phyloP scores from a whole-genome alignment of 2,113 vertebrate genomes.

The Hystrix brachyura region DNA sequence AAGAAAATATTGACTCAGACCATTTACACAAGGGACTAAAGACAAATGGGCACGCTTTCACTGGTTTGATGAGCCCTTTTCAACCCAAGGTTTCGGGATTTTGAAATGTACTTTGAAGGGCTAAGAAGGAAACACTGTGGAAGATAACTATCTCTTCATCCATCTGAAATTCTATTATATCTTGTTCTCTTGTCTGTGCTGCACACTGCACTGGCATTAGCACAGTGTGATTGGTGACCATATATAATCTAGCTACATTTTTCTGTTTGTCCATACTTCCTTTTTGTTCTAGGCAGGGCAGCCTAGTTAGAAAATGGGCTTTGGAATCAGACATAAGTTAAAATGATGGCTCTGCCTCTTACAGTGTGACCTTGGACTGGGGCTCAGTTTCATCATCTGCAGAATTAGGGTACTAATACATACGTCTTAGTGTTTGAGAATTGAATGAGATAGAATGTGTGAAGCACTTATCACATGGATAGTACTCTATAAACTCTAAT shows the following conservation, averaged over 20 bases:
- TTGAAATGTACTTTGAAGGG: background rate
- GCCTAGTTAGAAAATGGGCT: background rate
- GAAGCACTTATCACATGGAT: background rate
- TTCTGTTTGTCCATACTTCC: background rate
- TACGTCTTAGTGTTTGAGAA: background rate
- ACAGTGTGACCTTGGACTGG: background rate
- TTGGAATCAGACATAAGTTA: background rate
- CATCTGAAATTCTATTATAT: background rate
- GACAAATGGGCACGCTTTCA: background rate
- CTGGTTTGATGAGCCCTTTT: background rate
- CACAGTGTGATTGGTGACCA: background rate
- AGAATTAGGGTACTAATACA: background rate
- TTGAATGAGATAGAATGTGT: background rate
- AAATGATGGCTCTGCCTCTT: background rate
- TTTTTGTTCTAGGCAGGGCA: background rate
- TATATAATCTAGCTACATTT: background rate
- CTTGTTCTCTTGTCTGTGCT: background rate
- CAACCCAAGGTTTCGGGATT: background rate
- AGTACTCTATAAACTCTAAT: background rate
- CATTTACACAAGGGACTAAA: background rate
- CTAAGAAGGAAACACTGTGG: background rate
- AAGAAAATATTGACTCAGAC: conserved; percentile 11
- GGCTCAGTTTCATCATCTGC: background rate
- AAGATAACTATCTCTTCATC: background rate
- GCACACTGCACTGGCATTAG: background rate